Evolutionary conservation across 2,113 vertebrate genomes (phyloP).

Genomic region (Paradoxurus hermaphroditus): DNA sequence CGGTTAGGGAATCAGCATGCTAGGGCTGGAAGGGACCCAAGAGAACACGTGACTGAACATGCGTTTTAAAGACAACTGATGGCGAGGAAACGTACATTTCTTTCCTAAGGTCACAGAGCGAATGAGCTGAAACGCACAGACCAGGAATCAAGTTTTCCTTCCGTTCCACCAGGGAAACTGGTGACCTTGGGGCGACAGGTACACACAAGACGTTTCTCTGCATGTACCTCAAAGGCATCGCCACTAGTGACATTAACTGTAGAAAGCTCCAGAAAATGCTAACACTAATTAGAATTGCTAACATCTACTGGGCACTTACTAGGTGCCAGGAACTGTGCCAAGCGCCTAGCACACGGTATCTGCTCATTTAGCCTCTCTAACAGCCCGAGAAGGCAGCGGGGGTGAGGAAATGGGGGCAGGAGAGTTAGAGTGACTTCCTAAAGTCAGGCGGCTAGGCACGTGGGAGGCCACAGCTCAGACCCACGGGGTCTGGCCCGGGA

Average conservation of each 20-base stretch:
- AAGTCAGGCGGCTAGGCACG: neutral
- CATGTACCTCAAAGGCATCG: neutral
- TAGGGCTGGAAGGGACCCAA: neutral
- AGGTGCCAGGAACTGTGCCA: neutral
- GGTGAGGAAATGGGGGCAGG: neutral
- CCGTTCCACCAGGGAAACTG: neutral
- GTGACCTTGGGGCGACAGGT: neutral
- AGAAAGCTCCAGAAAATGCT: neutral
- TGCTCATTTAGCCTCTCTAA: neutral
- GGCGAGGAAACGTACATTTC: neutral
- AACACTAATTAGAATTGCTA: neutral
- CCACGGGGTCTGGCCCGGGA: fast-evolving
- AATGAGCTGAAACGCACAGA: neutral
- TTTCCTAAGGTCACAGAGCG: neutral
- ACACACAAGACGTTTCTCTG: neutral
- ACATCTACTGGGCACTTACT: neutral
- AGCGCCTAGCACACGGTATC: neutral
- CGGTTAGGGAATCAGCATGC: neutral
- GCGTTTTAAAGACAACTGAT: neutral
- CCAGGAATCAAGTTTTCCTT: neutral
- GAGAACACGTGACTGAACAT: neutral
- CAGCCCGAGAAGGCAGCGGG: neutral
- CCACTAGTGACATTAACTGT: neutral
- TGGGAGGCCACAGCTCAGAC: neutral
- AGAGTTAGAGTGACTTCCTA: neutral